A percentile compares a stretch with the other conserved stretches of the same genome.
Conservation (phyloP, 2,888 invertebrate genomes). For the Ectobius pallidus region DNA sequence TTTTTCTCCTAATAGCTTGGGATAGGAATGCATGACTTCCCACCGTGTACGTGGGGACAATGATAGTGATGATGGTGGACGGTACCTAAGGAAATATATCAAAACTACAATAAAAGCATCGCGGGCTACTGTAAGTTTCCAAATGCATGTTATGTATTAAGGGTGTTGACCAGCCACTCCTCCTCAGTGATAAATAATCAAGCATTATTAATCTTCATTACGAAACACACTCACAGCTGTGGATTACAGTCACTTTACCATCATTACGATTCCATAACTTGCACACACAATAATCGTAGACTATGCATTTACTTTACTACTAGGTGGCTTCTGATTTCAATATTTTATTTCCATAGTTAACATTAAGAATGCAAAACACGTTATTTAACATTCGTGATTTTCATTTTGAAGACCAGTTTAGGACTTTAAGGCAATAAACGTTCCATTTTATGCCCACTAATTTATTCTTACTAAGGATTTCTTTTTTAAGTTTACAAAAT, state of each 20-base stretch:
- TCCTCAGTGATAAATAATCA: background rate
- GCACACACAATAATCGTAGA: background rate
- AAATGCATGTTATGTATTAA: background rate
- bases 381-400: no score
- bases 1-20: no score
- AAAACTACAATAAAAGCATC: background rate
- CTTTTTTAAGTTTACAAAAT: no score
- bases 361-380: no score
- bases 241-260: slow-evolving; percentile 22
- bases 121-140: background rate
- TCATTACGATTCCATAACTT: slow-evolving; percentile 15
- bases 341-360: no score
- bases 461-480: no score
- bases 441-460: no score
- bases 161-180: background rate
- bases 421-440: no score
- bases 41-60: background rate
- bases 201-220: slow-evolving; percentile 22
- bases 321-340: background rate
- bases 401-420: no score
- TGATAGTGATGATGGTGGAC: background rate
- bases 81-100: background rate
- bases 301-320: no score
- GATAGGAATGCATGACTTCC: no score
- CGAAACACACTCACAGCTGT: slow-evolving; percentile 1